Evolutionary conservation across 2,797 vertebrate species (phyloP).

Genomic region (Gambelia wislizenii): DNA sequence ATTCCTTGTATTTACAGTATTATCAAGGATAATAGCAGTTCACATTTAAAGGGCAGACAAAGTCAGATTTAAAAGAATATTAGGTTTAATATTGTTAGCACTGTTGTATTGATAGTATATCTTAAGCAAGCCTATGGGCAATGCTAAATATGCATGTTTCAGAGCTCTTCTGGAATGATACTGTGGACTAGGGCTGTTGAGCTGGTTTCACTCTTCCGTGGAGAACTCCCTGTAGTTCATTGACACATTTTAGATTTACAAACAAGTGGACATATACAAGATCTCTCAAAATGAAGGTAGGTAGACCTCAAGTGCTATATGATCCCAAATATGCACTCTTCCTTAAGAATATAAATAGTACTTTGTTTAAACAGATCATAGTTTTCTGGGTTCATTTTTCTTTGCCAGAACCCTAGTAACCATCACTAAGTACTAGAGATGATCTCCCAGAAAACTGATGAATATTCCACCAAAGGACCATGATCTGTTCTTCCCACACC

Average conservation of each 20-base stretch:
- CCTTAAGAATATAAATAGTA: neutral
- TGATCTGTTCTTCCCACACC: neutral
- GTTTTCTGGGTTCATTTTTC: neutral
- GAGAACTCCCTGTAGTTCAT: neutral
- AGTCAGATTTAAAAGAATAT: neutral
- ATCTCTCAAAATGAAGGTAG: neutral
- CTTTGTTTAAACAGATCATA: neutral
- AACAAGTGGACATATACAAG: neutral
- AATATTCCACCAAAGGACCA: neutral
- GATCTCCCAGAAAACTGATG: neutral
- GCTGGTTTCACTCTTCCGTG: neutral
- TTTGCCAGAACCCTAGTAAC: neutral
- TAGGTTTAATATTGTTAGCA: too few species aligned
- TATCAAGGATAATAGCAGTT: neutral
- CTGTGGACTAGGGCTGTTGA: too few species aligned
- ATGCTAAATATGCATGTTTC: neutral
- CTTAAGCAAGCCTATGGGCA: neutral
- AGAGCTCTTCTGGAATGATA: neutral
- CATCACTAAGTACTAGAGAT: neutral
- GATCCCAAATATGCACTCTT: neutral
- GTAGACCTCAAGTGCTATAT: neutral
- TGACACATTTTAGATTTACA: neutral
- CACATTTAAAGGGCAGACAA: neutral
- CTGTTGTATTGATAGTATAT: neutral
- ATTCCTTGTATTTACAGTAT: neutral